Evolutionary conservation across 2,888 invertebrate species (phyloP).

Genomic region (Brachypalpus laphriformis): DNA sequence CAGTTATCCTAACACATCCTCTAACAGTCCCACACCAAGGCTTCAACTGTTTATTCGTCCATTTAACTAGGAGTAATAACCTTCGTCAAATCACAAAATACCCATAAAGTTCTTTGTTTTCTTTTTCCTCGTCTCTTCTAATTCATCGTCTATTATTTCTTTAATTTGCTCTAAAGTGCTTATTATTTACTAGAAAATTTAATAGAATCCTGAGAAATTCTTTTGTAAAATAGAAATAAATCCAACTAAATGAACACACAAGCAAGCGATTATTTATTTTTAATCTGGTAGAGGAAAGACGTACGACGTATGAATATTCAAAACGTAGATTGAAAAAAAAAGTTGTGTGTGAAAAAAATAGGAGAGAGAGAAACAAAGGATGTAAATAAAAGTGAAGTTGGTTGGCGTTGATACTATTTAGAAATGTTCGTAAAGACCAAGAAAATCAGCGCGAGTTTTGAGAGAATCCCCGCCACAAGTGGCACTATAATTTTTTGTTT

Average conservation of each 20-base stretch:
- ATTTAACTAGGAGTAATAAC: neutral
- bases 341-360: constrained; percentile 5
- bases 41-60: neutral
- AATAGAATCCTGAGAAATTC: neutral
- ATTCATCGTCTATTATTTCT: neutral
- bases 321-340: constrained; percentile 26
- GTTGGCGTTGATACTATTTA: neutral
- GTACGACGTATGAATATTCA: constrained; percentile 13
- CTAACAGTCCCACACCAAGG: neutral
- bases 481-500: too few relatives aligned
- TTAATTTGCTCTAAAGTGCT: neutral
- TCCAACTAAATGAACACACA: neutral
- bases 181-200: neutral
- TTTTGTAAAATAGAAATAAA: neutral
- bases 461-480: neutral
- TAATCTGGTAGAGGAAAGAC: neutral
- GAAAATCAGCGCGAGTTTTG: neutral
- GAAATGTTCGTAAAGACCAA: neutral
- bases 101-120: constrained; percentile 22
- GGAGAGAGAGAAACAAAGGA: constrained; percentile 36
- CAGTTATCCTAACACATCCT: neutral
- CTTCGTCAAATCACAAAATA: constrained; percentile 6
- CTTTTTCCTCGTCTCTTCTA: neutral
- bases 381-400: constrained; percentile 60
- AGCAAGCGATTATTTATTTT: neutral